These are phyloP conservation scores for Drosophila parvula DNA, from an alignment of 1,140 invertebrate species.

Conservation along the genomic window DNA sequence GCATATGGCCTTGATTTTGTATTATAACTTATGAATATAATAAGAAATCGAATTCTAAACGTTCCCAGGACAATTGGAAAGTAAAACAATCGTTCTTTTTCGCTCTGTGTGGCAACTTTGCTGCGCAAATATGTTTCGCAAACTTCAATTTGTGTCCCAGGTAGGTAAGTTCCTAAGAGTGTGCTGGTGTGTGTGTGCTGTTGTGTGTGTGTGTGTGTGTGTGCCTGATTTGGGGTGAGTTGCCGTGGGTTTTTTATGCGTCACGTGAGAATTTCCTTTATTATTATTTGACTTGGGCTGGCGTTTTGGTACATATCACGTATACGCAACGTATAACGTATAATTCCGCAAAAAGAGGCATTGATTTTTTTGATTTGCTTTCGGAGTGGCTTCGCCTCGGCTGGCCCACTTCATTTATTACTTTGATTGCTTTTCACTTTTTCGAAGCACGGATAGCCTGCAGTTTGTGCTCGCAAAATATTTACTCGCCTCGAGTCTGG, in stretches of 20 bases:
- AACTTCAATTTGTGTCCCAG: slow-evolving; percentile 53
- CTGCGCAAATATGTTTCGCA: slow-evolving; percentile 55
- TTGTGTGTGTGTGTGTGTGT: slow-evolving; percentile 21
- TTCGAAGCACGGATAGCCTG: slow-evolving; percentile 26
- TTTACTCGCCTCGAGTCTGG: slow-evolving; percentile 27
- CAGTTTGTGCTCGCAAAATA: slow-evolving; percentile 43
- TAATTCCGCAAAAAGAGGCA: slow-evolving; percentile 59
- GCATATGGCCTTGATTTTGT: background rate
- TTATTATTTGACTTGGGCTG: slow-evolving; percentile 73
- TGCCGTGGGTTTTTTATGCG: slow-evolving; percentile 65
- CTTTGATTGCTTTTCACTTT: slow-evolving; percentile 57
- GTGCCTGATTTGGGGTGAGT: slow-evolving; percentile 24
- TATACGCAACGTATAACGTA: slow-evolving; percentile 67
- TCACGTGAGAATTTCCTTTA: slow-evolving; percentile 81
- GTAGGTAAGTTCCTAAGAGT: slow-evolving; percentile 30
- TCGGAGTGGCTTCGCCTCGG: slow-evolving; percentile 3
- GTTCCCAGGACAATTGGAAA: no score
- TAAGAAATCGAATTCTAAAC: background rate
- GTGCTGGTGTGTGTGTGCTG: slow-evolving; percentile 24
- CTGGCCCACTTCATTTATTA: slow-evolving; percentile 43
- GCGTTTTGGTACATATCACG: slow-evolving; percentile 61
- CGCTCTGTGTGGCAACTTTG: slow-evolving; percentile 16
- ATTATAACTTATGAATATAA: background rate
- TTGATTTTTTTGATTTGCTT: slow-evolving; percentile 69
- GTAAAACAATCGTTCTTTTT: background rate